Conservation (phyloP, 2,888 invertebrate species). For the Pristionchus exspectatus region DNA sequence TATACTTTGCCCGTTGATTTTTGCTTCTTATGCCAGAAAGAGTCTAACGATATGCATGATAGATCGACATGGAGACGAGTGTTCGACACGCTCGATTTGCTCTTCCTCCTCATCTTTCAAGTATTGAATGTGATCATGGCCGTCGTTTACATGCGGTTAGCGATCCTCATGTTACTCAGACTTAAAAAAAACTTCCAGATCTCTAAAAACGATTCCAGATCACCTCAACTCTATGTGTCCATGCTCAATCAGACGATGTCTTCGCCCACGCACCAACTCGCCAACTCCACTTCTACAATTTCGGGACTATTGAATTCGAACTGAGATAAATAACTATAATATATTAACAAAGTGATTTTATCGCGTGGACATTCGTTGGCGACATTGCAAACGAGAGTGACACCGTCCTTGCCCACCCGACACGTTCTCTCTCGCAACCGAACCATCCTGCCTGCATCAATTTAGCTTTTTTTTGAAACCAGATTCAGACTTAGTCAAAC, state of each 20-base stretch:
- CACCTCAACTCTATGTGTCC: slow-evolving; percentile 5
- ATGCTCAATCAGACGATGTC: slow-evolving; percentile 48
- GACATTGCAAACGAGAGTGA: background rate
- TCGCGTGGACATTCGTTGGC: background rate
- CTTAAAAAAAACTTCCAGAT: background rate
- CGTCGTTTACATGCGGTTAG: slow-evolving; percentile 40
- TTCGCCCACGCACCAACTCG: background rate
- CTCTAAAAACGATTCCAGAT: background rate
- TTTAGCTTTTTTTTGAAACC: background rate
- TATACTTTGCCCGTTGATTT: too few species aligned
- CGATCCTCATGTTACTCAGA: background rate
- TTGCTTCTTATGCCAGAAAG: too few species aligned
- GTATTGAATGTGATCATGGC: slow-evolving; percentile 48
- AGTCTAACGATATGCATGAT: background rate
- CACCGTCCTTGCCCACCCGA: slow-evolving; percentile 32
- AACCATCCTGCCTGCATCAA: slow-evolving; percentile 40
- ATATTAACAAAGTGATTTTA: background rate
- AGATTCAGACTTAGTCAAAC: background rate
- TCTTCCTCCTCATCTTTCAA: slow-evolving; percentile 58
- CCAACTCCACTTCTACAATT: background rate
- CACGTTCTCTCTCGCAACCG: slow-evolving; percentile 21
- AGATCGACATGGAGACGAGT: slow-evolving; percentile 60
- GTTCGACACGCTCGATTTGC: slow-evolving; percentile 65
- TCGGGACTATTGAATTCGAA: too few species aligned
- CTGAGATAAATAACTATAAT: too few species aligned